Percentiles rank a stretch among this genome's conserved stretches.
phyloP scores from a whole-genome alignment of 2,113 vertebrate species.

The Corythoichthys haematopterus region DNA sequence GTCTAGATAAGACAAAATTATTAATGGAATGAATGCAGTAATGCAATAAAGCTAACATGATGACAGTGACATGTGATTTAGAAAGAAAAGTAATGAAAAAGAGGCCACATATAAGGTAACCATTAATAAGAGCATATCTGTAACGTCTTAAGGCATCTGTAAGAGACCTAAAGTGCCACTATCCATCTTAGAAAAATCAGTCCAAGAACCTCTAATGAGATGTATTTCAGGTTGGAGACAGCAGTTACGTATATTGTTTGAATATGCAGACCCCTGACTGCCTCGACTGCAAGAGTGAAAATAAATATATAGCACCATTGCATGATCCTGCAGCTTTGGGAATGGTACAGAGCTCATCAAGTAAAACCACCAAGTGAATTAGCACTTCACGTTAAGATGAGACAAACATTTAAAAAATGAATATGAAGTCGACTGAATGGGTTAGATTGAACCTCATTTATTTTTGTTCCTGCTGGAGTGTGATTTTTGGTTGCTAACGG shows the following conservation, averaged over 20 bases:
- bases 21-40: conserved; percentile 59
- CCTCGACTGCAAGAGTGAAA: conserved; percentile 20
- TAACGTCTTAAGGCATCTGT: conserved; percentile 23
- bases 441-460: conserved; percentile 60
- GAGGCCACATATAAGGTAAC: conserved; percentile 18
- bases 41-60: conserved; percentile 59
- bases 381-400: conserved; percentile 56
- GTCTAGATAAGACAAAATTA: conserved; percentile 57
- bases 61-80: conserved; percentile 31
- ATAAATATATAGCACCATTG: conserved; percentile 15
- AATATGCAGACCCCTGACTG: conserved; percentile 20
- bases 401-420: conserved; percentile 49
- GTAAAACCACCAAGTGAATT: conserved; percentile 58
- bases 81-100: conserved; percentile 33
- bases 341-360: conserved; percentile 22
- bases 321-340: conserved; percentile 23
- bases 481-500: conserved; percentile 56
- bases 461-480: conserved; percentile 51
- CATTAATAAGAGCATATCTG: neutral
- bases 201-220: conserved; percentile 22
- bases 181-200: conserved; percentile 25
- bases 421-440: conserved; percentile 47
- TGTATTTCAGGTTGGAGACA: conserved; percentile 15
- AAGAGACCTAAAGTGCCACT: conserved; percentile 18
- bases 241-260: neutral